These are phyloP conservation scores for Prinia subflava DNA, from an alignment of 2,113 vertebrate genomes.

Conservation along the genomic window DNA sequence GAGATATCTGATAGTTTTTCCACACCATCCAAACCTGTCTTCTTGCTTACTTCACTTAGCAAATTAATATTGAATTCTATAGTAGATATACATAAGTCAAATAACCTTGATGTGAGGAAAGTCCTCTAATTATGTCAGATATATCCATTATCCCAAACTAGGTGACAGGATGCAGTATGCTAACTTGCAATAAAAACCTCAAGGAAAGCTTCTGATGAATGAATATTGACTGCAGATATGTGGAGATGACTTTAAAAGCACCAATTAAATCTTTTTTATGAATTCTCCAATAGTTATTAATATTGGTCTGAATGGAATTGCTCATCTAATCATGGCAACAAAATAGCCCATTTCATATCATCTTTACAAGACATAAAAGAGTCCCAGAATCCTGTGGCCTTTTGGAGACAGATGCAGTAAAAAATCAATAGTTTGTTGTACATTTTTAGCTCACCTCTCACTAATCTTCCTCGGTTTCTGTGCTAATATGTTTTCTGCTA, in stretches of 20 bases:
- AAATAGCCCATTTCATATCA: neutral
- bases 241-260: neutral
- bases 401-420: neutral
- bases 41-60: neutral
- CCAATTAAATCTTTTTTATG: neutral
- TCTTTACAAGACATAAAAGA: neutral
- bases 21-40: neutral
- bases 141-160: neutral
- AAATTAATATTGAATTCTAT: neutral
- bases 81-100: neutral
- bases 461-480: neutral
- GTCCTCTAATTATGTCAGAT: neutral
- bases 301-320: neutral
- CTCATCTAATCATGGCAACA: neutral
- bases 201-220: neutral
- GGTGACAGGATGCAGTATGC: neutral
- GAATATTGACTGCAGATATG: fast-evolving
- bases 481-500: neutral
- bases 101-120: neutral
- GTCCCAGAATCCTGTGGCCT: neutral
- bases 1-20: neutral
- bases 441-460: neutral
- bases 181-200: neutral
- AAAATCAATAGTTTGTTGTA: neutral
- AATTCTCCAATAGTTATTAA: neutral